Conservation (phyloP, 2,113 vertebrate species). For the human (Homo sapiens) region GRCh38 chr4:31106001-31106500, state of each 20-base stretch:
- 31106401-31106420: background rate
- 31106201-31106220: background rate
- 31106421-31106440: background rate
- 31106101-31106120: background rate
- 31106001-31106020: too few relatives aligned
- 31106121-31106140: background rate
- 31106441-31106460: background rate
- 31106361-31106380: background rate
- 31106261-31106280: background rate
- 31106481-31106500: conserved; percentile 15
- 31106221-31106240: background rate
- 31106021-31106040: too few relatives aligned
- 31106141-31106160: background rate
- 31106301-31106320: background rate
- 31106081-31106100: background rate
- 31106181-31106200: background rate
- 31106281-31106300: background rate
- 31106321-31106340: background rate
- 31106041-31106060: background rate
- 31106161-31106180: background rate
- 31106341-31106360: background rate
- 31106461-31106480: background rate
- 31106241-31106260: background rate
- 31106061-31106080: background rate
- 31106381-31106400: background rate